Evolutionary conservation across 2,888 invertebrate species (phyloP).

Genomic region (Latrodectus hesperus): DNA sequence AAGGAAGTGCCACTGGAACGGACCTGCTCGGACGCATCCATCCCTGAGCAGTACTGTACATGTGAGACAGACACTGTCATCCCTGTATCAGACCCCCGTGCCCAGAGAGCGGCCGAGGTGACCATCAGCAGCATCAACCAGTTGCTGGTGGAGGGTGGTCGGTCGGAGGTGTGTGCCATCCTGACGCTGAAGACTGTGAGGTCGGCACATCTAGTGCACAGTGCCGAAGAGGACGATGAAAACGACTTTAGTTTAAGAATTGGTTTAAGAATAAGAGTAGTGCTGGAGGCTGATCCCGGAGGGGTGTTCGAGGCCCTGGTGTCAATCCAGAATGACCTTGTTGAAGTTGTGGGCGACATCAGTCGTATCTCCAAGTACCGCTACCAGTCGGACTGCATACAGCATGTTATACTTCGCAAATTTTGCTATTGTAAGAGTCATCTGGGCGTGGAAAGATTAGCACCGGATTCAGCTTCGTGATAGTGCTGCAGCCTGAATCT

Average conservation of each 20-base stretch:
- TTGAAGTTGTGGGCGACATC: slow-evolving; percentile 78
- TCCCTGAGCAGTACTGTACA: slow-evolving; percentile 91
- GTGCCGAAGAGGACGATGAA: background rate
- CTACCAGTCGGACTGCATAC: slow-evolving; percentile 75
- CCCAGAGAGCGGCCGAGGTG: slow-evolving; percentile 15
- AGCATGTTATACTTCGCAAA: slow-evolving; percentile 57
- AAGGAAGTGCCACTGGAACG: slow-evolving; percentile 80
- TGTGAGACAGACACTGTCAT: slow-evolving; percentile 83
- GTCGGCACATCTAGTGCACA: slow-evolving; percentile 24
- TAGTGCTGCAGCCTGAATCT: background rate
- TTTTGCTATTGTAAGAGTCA: slow-evolving; percentile 40
- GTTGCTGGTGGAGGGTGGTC: slow-evolving; percentile 24
- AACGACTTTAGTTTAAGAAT: slow-evolving; percentile 21
- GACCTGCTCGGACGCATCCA: slow-evolving; percentile 85
- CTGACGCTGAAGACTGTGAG: slow-evolving; percentile 6
- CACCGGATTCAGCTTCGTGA: background rate
- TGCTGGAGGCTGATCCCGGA: slow-evolving; percentile 81
- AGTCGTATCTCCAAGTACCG: slow-evolving; percentile 76
- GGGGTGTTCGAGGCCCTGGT: slow-evolving; percentile 87
- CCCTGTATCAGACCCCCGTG: slow-evolving; percentile 76
- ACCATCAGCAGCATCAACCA: slow-evolving; percentile 40
- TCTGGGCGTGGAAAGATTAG: background rate
- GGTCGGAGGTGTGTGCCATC: slow-evolving; percentile 3
- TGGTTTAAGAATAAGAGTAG: slow-evolving; percentile 74
- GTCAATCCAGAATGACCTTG: slow-evolving; percentile 74